A percentile compares a stretch with the other conserved stretches of the same genome.
These are phyloP conservation scores for Parotocinclus haroldoi DNA, from an alignment of 2,797 vertebrate genomes.

Conservation along the genomic window DNA sequence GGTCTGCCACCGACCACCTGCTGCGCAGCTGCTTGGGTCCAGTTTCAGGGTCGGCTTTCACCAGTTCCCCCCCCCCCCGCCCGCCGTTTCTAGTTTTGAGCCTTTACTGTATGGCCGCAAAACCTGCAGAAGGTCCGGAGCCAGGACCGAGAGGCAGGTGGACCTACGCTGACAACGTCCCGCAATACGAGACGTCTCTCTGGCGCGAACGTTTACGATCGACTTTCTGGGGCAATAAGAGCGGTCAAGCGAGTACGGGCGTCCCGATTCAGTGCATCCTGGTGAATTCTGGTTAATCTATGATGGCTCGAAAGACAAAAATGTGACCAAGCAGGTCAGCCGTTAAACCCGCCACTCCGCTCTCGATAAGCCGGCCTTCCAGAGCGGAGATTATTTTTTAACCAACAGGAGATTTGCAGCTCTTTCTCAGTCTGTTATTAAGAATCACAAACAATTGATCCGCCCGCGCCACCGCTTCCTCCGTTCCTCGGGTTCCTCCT, in stretches of 20 bases:
- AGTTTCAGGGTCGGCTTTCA: constrained; percentile 70
- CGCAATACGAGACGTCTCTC: no score
- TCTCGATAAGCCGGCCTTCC: constrained; percentile 33
- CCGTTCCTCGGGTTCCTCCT: no score
- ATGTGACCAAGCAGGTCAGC: constrained; percentile 43
- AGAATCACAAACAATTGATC: no score
- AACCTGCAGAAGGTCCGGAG: not conserved
- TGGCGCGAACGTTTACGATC: no score
- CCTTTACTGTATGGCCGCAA: constrained; percentile 4
- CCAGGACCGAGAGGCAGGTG: constrained; percentile 1
- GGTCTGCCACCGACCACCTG: constrained; percentile 74
- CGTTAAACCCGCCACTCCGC: constrained; percentile 43
- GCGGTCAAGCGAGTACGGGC: constrained; percentile 10
- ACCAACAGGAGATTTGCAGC: constrained; percentile 2
- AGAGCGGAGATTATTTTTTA: constrained; percentile 33
- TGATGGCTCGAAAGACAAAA: constrained; percentile 38
- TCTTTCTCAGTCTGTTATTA: constrained; percentile 6
- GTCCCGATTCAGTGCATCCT: constrained; percentile 34
- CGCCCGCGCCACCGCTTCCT: no score
- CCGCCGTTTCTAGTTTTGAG: constrained; percentile 23
- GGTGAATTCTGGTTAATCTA: constrained; percentile 46
- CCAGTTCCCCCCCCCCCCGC: constrained; percentile 21
- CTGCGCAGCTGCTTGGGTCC: constrained; percentile 74
- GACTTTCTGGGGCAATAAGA: not conserved
- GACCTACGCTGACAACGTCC: not conserved